These are phyloP conservation scores for Sebastes hubbsi DNA, from an alignment of 2,797 vertebrate species.

Conservation along the genomic window DNA sequence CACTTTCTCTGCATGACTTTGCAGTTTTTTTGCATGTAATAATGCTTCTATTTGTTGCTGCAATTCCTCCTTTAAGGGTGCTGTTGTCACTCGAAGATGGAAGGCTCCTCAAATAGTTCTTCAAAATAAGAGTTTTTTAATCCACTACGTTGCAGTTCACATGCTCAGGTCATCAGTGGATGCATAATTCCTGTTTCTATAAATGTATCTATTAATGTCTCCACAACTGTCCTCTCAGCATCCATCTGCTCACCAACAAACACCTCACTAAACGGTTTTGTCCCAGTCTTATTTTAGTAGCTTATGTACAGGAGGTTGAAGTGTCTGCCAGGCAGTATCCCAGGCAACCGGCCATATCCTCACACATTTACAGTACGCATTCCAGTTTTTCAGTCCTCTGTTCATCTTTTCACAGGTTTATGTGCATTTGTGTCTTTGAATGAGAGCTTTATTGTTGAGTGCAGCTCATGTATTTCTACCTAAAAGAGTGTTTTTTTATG, in stretches of 20 bases:
- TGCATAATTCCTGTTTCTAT: constrained; percentile 18
- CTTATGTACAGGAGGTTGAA: constrained; percentile 77
- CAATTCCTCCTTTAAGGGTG: constrained; percentile 19
- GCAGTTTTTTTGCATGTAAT: constrained; percentile 38
- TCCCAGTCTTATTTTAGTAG: constrained; percentile 67
- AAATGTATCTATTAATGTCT: constrained; percentile 34
- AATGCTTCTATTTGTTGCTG: constrained; percentile 36
- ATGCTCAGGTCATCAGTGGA: constrained; percentile 57
- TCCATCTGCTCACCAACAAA: constrained; percentile 51
- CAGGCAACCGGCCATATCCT: constrained; percentile 60
- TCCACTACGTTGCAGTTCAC: constrained; percentile 49
- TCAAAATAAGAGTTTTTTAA: constrained; percentile 45
- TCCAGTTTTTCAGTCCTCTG: constrained; percentile 63
- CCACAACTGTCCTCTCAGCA: constrained; percentile 40
- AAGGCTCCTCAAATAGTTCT: constrained; percentile 34
- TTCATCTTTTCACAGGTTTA: constrained; percentile 61
- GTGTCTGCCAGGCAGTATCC: constrained; percentile 63
- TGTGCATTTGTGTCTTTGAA: constrained; percentile 53
- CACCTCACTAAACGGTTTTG: constrained; percentile 43
- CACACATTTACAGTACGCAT: constrained; percentile 67
- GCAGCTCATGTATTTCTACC: constrained; percentile 36
- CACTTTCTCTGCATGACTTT: constrained; percentile 40
- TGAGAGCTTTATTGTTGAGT: constrained; percentile 23
- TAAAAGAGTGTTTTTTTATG: constrained; percentile 19
- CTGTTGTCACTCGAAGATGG: constrained; percentile 20